phyloP scores from a whole-genome alignment of 92 coral and sea anemone species.

The Nematostella vectensis region DNA sequence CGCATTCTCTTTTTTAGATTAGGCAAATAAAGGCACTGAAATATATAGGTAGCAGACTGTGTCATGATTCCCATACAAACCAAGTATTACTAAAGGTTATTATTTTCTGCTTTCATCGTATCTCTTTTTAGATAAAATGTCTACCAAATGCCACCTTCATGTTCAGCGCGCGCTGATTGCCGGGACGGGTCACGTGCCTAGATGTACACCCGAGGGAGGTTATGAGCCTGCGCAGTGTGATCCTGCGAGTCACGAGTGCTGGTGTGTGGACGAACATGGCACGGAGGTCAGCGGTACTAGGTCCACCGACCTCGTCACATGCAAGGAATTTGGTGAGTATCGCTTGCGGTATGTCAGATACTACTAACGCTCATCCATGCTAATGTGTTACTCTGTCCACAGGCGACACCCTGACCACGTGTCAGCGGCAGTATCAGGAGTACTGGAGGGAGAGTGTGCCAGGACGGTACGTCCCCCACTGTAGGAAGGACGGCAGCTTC shows the following conservation, averaged over 20 bases:
- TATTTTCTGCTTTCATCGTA: background rate
- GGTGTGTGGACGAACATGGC: constrained; percentile 67
- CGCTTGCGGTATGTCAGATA: too few species aligned
- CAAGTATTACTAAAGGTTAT: too few species aligned
- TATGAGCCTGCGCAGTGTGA: constrained; percentile 60
- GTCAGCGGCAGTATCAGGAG: constrained; percentile 59
- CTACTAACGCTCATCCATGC: too few species aligned
- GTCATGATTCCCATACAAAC: too few species aligned
- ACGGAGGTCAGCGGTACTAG: constrained; percentile 52
- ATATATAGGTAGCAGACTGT: too few species aligned
- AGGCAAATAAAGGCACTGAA: too few species aligned
- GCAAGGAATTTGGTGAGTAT: constrained; percentile 28
- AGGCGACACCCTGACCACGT: constrained; percentile 21
- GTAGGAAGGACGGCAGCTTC: constrained; percentile 65
- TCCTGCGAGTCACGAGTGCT: constrained; percentile 43
- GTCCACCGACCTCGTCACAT: constrained; percentile 43
- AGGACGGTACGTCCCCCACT: constrained; percentile 54
- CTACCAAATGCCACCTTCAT: constrained; percentile 22
- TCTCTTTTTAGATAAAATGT: constrained; percentile 15
- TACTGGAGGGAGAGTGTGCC: constrained; percentile 34
- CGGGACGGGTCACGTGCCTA: constrained; percentile 32
- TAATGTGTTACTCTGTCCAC: background rate
- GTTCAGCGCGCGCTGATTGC: constrained; percentile 26
- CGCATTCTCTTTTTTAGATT: too few species aligned
- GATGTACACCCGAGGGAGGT: constrained; percentile 40